phyloP scores from a whole-genome alignment of 2,113 vertebrate species.

The Trochalopteron elliotii region DNA sequence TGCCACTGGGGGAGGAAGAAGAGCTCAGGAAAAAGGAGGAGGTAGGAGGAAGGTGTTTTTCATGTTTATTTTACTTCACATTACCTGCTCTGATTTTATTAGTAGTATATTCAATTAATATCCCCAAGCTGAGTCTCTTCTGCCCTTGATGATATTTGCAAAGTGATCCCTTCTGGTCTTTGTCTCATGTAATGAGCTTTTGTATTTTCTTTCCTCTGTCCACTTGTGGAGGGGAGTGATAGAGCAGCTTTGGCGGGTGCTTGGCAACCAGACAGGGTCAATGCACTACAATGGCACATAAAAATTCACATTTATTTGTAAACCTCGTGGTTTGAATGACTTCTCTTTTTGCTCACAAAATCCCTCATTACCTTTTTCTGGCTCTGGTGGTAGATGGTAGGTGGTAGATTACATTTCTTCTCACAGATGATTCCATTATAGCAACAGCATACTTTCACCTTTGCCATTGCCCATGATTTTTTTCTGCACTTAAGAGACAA shows the following conservation, averaged over 20 bases:
- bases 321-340: neutral
- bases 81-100: neutral
- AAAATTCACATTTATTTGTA: neutral
- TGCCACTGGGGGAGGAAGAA: neutral
- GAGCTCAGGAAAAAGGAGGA: neutral
- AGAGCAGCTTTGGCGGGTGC: neutral
- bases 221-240: neutral
- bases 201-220: neutral
- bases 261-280: neutral
- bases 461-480: neutral
- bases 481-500: neutral
- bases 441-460: neutral
- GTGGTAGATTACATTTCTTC: no score
- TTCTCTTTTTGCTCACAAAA: neutral
- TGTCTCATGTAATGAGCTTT: neutral
- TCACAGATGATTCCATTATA: neutral
- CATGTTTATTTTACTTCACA: neutral
- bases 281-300: rapidly evolving
- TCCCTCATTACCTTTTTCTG: neutral
- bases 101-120: neutral
- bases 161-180: neutral
- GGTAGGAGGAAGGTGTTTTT: neutral
- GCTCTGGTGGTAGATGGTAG: neutral
- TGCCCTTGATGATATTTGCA: neutral
- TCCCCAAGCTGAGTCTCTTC: neutral